phyloP scores from a whole-genome alignment of 2,797 vertebrate species.

The Takifugu rubripes region DNA sequence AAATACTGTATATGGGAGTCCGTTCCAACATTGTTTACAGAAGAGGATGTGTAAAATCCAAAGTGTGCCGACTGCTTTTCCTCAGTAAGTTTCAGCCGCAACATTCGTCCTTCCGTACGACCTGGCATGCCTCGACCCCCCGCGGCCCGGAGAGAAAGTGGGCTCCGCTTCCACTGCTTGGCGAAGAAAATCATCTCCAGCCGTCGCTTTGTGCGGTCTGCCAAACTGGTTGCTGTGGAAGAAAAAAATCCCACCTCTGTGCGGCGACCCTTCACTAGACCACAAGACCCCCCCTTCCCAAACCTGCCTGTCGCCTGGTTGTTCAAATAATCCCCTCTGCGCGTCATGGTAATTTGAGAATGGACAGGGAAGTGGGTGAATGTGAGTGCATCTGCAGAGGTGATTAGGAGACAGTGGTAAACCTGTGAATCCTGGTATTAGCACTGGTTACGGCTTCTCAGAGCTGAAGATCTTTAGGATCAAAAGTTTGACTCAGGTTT shows the following conservation, averaged over 20 bases:
- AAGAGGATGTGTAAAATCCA: no score
- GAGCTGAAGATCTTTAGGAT: not conserved
- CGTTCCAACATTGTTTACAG: no score
- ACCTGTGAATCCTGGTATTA: not conserved
- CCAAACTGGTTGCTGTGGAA: constrained; percentile 32
- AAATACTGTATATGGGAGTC: no score
- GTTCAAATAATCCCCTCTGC: constrained; percentile 8
- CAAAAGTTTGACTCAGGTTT: not conserved
- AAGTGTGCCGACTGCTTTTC: no score
- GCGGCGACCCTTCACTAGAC: not conserved
- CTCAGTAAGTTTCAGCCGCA: no score
- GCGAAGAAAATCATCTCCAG: constrained; percentile 13
- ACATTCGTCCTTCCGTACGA: not conserved
- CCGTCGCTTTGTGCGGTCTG: constrained; percentile 19
- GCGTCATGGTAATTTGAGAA: not conserved
- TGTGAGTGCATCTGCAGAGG: not conserved
- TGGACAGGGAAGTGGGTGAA: no score
- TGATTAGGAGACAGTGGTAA: not conserved
- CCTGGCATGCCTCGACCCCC: not conserved
- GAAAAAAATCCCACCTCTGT: constrained; percentile 34
- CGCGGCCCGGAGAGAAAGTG: not conserved
- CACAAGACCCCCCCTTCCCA: not conserved
- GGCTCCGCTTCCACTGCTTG: constrained; percentile 1
- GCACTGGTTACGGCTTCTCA: no score
- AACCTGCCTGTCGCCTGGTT: not conserved